Percentiles rank a stretch among this genome's conserved stretches.
Evolutionary conservation across 2,888 invertebrate species (phyloP).

Genomic region (Drosophila greeni): DNA sequence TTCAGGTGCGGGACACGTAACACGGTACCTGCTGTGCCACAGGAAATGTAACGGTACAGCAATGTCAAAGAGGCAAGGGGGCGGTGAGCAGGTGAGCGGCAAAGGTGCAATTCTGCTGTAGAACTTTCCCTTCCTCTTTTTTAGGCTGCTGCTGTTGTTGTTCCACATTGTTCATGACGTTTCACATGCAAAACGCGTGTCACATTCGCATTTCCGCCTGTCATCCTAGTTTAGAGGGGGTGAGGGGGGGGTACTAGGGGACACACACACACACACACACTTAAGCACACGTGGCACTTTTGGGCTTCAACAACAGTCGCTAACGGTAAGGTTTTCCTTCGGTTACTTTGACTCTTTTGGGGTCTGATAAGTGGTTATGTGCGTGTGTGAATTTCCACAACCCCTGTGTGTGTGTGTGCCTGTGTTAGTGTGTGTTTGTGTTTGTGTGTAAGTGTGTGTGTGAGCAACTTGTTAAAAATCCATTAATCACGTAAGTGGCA

Average conservation of each 20-base stretch:
- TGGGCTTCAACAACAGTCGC: conserved; percentile 64
- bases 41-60: conserved; percentile 32
- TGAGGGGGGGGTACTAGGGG: background rate
- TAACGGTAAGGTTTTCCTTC: conserved; percentile 47
- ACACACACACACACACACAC: conserved; percentile 21
- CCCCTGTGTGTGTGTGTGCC: conserved; percentile 1
- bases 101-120: conserved; percentile 17
- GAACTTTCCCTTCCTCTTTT: conserved; percentile 12
- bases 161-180: conserved; percentile 67
- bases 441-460: conserved; percentile 11
- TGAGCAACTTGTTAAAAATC: conserved; percentile 75
- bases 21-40: conserved; percentile 31
- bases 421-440: conserved; percentile 32
- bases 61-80: background rate
- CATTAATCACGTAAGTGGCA: conserved; percentile 76
- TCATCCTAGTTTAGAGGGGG: conserved; percentile 66
- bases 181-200: conserved; percentile 76
- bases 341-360: conserved; percentile 65
- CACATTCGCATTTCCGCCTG: conserved; percentile 73
- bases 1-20: conserved; percentile 14
- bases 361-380: conserved; percentile 52
- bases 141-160: background rate
- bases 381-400: conserved; percentile 35
- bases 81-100: conserved; percentile 4
- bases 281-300: conserved; percentile 44